Percentiles rank a stretch among this genome's conserved stretches.
Conservation (phyloP, 2,888 invertebrate species). For the Aspidapion aeneum region DNA sequence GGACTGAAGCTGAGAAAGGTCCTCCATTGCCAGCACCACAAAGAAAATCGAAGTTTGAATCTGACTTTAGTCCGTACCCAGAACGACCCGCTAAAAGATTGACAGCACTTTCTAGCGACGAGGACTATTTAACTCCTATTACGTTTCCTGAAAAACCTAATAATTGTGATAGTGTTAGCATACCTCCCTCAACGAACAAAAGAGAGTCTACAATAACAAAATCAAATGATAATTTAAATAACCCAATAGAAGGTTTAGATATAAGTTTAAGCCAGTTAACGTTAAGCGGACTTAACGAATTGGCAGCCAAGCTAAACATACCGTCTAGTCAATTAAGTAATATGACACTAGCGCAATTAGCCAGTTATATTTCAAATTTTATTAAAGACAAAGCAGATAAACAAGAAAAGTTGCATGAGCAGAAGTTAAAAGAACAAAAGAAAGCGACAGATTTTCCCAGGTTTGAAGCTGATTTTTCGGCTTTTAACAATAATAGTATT, state of each 20-base stretch:
- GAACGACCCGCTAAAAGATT: slow-evolving; percentile 45
- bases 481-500: slow-evolving; percentile 59
- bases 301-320: slow-evolving; percentile 72
- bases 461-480: slow-evolving; percentile 65
- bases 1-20: slow-evolving; percentile 41
- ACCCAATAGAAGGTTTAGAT: slow-evolving; percentile 55
- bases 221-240: slow-evolving; percentile 41
- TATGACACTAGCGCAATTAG: slow-evolving; percentile 84
- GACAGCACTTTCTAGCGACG: slow-evolving; percentile 44
- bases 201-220: slow-evolving; percentile 38
- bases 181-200: slow-evolving; percentile 49
- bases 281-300: slow-evolving; percentile 75
- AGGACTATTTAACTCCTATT: slow-evolving; percentile 67
- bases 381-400: slow-evolving; percentile 43
- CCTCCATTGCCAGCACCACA: slow-evolving; percentile 62
- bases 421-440: slow-evolving; percentile 37
- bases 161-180: slow-evolving; percentile 39
- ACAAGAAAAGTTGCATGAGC: slow-evolving; percentile 36
- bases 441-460: slow-evolving; percentile 51
- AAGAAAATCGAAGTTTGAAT: slow-evolving; percentile 51
- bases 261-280: slow-evolving; percentile 81
- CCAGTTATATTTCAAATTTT: slow-evolving; percentile 69
- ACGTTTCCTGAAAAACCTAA: slow-evolving; percentile 24
- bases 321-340: slow-evolving; percentile 75
- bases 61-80: slow-evolving; percentile 46